Percentiles rank a stretch among this genome's conserved stretches.
These are phyloP conservation scores for Caenorhabditis doughertyi DNA, from an alignment of 2,888 invertebrate genomes.

Conservation along the genomic window DNA sequence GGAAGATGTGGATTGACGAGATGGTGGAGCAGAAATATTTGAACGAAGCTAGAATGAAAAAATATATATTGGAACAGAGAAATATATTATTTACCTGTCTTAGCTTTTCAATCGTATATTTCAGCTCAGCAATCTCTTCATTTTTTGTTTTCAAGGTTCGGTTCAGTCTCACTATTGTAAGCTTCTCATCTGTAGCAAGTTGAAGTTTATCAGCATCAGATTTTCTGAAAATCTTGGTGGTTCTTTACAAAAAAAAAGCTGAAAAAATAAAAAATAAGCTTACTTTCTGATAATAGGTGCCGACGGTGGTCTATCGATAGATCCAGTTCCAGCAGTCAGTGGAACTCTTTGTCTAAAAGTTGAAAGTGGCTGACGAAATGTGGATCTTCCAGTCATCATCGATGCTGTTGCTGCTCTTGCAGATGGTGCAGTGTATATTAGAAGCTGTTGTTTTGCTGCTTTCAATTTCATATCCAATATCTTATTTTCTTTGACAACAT, in stretches of 20 bases:
- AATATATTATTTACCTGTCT: slow-evolving; percentile 47
- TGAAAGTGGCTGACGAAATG: slow-evolving; percentile 55
- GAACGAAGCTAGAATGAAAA: background rate
- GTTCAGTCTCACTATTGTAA: slow-evolving; percentile 73
- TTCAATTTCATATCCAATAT: slow-evolving; percentile 73
- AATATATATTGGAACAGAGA: background rate
- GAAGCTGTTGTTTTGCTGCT: slow-evolving; percentile 78
- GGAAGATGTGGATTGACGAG: slow-evolving; percentile 24
- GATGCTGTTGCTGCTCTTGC: slow-evolving; percentile 72
- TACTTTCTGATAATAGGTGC: slow-evolving; percentile 36
- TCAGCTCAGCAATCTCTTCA: slow-evolving; percentile 67
- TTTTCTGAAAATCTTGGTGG: slow-evolving; percentile 23
- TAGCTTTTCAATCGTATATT: slow-evolving; percentile 67
- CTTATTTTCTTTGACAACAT: slow-evolving; percentile 66
- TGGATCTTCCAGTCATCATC: slow-evolving; percentile 72
- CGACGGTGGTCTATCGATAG: slow-evolving; percentile 43
- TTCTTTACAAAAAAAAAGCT: no score
- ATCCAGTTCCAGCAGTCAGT: slow-evolving; percentile 36
- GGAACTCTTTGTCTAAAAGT: slow-evolving; percentile 51
- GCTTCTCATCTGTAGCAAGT: slow-evolving; percentile 68
- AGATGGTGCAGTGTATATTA: slow-evolving; percentile 78
- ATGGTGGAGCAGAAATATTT: slow-evolving; percentile 21
- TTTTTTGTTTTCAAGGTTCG: slow-evolving; percentile 69
- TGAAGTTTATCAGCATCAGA: slow-evolving; percentile 46
- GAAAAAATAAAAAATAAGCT: background rate